phyloP scores from a whole-genome alignment of 2,797 vertebrate species.

The Simalia tracyae region DNA sequence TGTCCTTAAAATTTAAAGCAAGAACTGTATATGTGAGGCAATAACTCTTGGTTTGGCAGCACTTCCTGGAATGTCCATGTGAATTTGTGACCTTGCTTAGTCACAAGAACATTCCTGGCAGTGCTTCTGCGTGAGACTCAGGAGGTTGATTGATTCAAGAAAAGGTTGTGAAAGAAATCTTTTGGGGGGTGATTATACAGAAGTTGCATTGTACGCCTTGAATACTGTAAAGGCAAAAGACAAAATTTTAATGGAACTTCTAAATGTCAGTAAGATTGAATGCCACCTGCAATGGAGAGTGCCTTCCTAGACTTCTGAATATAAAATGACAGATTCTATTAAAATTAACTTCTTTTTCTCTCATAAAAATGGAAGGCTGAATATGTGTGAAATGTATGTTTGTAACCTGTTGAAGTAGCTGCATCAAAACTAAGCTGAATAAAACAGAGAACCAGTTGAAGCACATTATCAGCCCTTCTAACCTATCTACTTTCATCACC shows the following conservation, averaged over 20 bases:
- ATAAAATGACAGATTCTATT: constrained; percentile 39
- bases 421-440: constrained; percentile 38
- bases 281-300: constrained; percentile 36
- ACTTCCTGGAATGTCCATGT: background rate
- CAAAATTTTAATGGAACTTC: constrained; percentile 45
- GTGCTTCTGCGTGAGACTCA: background rate
- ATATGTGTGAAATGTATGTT: constrained; percentile 14
- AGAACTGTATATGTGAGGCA: background rate
- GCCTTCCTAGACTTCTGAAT: constrained; percentile 28
- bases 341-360: background rate
- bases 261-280: constrained; percentile 46
- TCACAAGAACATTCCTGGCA: background rate
- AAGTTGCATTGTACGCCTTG: constrained; percentile 2
- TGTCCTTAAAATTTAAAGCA: background rate
- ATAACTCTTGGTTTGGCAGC: background rate
- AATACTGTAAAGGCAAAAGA: constrained; percentile 35
- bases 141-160: background rate
- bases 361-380: background rate
- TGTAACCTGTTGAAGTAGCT: constrained; percentile 36
- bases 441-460: constrained; percentile 35
- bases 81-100: background rate
- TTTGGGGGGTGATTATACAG: constrained; percentile 17
- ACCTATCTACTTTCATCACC: constrained; percentile 15
- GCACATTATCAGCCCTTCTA: constrained; percentile 15
- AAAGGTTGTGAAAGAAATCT: constrained; percentile 11